Conservation (phyloP, 2,888 invertebrate species). For the Leuctra nigra region DNA sequence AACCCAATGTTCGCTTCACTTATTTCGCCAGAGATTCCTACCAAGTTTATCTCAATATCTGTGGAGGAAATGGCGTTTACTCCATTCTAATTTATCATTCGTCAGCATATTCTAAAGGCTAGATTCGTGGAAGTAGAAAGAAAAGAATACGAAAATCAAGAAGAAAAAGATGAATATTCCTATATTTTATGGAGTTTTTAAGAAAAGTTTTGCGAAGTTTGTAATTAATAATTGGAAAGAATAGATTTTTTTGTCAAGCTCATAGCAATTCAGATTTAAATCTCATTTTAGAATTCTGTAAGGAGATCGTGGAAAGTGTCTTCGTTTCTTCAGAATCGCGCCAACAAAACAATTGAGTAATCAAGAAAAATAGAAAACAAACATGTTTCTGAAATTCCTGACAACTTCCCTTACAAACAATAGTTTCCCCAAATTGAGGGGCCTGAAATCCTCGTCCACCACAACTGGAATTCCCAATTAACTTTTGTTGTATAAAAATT, state of each 20-base stretch:
- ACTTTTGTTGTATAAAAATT: too few species aligned
- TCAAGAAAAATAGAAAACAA: too few species aligned
- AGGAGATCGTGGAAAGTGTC: too few species aligned
- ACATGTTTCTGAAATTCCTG: too few species aligned
- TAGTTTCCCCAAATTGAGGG: too few species aligned
- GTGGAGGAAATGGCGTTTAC: slow-evolving; percentile 2
- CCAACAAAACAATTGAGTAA: too few species aligned
- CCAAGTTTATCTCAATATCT: background rate
- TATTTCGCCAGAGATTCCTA: background rate
- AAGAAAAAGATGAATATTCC: slow-evolving; percentile 5
- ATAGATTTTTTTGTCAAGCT: background rate
- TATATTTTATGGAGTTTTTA: background rate
- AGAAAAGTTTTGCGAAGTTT: background rate
- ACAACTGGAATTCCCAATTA: too few species aligned
- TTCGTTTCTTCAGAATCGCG: too few species aligned
- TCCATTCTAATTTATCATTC: slow-evolving; percentile 1
- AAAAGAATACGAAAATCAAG: slow-evolving; percentile 5
- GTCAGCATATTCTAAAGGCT: slow-evolving; percentile 5
- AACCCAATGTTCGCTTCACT: background rate
- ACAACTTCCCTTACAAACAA: too few species aligned
- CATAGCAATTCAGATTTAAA: background rate
- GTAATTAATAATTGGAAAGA: slow-evolving; percentile 3
- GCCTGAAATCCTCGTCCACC: too few species aligned
- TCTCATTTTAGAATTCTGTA: background rate
- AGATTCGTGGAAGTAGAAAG: background rate